These are phyloP conservation scores for Rosalia funebris DNA, from an alignment of 2,888 invertebrate genomes.

Conservation along the genomic window DNA sequence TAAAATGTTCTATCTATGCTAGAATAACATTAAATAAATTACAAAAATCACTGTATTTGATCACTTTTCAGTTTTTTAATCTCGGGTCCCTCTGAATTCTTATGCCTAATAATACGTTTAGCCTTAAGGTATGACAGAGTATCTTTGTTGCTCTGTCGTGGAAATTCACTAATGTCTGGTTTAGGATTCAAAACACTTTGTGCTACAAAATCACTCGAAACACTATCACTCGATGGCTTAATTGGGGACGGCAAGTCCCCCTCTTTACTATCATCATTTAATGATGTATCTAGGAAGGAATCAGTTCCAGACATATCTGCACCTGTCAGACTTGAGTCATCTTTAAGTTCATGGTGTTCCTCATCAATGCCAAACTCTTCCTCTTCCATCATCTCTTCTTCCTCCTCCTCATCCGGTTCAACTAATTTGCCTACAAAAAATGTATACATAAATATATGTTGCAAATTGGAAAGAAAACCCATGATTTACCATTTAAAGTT, in stretches of 20 bases:
- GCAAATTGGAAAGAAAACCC: too few relatives aligned
- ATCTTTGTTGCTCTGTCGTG: constrained; percentile 55
- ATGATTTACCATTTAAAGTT: constrained; percentile 74
- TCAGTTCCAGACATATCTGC: constrained; percentile 18
- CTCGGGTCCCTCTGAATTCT: constrained; percentile 51
- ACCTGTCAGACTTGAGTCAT: not conserved
- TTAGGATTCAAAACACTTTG: constrained; percentile 49
- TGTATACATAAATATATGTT: too few relatives aligned
- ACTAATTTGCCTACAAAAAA: constrained; percentile 69
- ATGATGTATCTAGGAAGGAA: constrained; percentile 1
- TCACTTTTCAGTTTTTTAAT: constrained; percentile 53
- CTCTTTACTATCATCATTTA: constrained; percentile 23
- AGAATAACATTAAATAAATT: constrained; percentile 19
- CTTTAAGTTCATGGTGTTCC: constrained; percentile 22
- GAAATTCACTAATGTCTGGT: constrained; percentile 56
- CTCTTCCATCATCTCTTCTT: constrained; percentile 52
- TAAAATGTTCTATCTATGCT: constrained; percentile 1
- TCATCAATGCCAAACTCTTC: constrained; percentile 41
- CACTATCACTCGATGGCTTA: constrained; percentile 49
- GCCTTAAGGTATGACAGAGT: constrained; percentile 61
- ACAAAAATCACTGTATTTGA: constrained; percentile 20
- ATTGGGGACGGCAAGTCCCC: constrained; percentile 35
- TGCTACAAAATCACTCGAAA: constrained; percentile 44
- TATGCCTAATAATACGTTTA: constrained; percentile 60
- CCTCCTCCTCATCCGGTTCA: constrained; percentile 65